These are phyloP conservation scores for Myotis yumanensis DNA, from an alignment of 2,113 vertebrate genomes.

Conservation along the genomic window DNA sequence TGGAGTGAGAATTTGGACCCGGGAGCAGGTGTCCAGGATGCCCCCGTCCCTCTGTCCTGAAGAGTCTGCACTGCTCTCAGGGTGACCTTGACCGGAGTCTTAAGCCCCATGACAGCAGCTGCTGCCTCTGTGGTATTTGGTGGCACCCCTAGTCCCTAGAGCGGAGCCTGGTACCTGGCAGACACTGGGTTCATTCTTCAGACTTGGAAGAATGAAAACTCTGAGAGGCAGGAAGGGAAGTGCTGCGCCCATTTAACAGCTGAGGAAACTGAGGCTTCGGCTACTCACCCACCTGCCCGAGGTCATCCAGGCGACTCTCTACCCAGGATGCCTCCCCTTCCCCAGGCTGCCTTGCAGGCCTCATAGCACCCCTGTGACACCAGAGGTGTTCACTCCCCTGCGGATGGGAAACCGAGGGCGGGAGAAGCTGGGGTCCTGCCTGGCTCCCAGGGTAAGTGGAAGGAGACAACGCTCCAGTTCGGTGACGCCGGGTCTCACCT, in stretches of 20 bases:
- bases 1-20: not conserved
- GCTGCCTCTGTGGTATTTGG: not conserved
- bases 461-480: not conserved
- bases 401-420: not conserved
- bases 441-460: accelerated
- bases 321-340: not conserved
- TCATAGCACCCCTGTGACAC: not conserved
- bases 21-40: not conserved
- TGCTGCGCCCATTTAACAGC: not conserved
- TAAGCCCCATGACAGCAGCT: not conserved
- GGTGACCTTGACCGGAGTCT: not conserved
- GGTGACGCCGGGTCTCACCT: not conserved
- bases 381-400: not conserved
- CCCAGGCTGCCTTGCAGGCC: accelerated
- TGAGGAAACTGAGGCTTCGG: not conserved
- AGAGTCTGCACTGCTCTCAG: not conserved
- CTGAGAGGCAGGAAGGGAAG: not conserved
- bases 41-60: not conserved
- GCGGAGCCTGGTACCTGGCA: not conserved
- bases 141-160: not conserved
- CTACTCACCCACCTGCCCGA: not conserved
- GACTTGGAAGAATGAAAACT: not conserved
- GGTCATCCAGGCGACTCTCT: not conserved
- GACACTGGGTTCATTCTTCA: not conserved
- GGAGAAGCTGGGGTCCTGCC: not conserved